Evolutionary conservation across 2,888 invertebrate species (phyloP).

Genomic region (Anarsia innoxiella): DNA sequence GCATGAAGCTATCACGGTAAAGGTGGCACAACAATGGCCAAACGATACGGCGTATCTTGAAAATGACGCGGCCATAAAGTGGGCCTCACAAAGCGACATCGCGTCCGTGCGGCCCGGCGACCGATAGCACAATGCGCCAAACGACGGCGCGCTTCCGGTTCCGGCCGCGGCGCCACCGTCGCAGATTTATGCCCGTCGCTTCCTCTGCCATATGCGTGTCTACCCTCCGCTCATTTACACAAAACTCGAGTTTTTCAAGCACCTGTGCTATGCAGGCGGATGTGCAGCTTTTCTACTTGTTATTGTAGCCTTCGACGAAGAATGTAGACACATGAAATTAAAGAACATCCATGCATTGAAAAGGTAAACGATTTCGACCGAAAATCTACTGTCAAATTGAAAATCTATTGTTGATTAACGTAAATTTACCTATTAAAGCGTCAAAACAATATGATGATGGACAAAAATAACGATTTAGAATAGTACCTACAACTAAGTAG

Average conservation of each 20-base stretch:
- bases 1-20: slow-evolving; percentile 34
- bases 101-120: slow-evolving; percentile 64
- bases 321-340: no score
- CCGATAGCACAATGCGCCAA: slow-evolving; percentile 74
- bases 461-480: no score
- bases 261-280: slow-evolving; percentile 53
- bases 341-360: no score
- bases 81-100: slow-evolving; percentile 61
- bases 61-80: slow-evolving; percentile 61
- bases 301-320: slow-evolving; percentile 16
- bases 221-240: slow-evolving; percentile 69
- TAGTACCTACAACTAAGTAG: no score
- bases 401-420: no score
- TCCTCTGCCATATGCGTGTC: slow-evolving; percentile 68
- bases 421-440: no score
- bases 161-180: slow-evolving; percentile 70
- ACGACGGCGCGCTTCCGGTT: slow-evolving; percentile 72
- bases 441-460: no score
- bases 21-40: slow-evolving; percentile 58
- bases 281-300: slow-evolving; percentile 35
- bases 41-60: slow-evolving; percentile 55
- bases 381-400: no score
- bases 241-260: slow-evolving; percentile 70
- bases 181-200: slow-evolving; percentile 72
- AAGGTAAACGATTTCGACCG: no score